Base-by-base conservation (phyloP, 2,888 invertebrate genomes). In the Timema cristinae region DNA sequence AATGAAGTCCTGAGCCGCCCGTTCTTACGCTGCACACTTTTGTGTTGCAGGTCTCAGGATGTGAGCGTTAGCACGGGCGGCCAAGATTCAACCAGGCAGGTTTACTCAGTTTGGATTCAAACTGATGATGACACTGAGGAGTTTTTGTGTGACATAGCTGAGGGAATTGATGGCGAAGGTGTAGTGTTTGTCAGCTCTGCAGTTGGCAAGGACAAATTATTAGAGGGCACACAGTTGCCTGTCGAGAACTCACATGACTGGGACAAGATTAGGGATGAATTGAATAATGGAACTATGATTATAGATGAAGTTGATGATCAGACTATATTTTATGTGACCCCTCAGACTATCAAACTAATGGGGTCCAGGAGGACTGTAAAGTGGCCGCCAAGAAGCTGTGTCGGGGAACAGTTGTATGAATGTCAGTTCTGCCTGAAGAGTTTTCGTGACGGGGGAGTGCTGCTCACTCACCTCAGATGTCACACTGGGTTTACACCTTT, bases 401-500 rank as follows among this genome's bases (percentile, higher is more conserved):
- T 32, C 32, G 32, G 32, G 32, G 32, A 32, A 32, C 32, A 32
- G 32, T 32, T 32, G 32, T 32, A 32, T 4, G 47, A 52, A 13
- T 72, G 72, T 61, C 16, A 51, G 7, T 66, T 54, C 13, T 72
- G 72, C 50, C 47, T 52, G 7, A 70, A 70, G 32, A 6, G 47
- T 7, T 72, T 72, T 13, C 49, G 32, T 7, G 63, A 54, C 67
- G 67, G 67, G 15, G 66, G 67, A 32, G 66, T 72, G 16, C 47
- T 69, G 13, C 16, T 67, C 50, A 69, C 69, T 1, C 88, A 88
- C 76, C 79, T 83, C 80, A 81, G 82, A 74, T 81, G 81, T 56
- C 82, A 82, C 67, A 80, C 78, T 9, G 89, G 89, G 4, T 89
- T 89, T 80, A 83, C 88, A 66, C 88, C 89, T 1, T 89, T 86